Percentiles rank a stretch among this genome's conserved stretches.
phyloP scores from a whole-genome alignment of 2,888 invertebrate species.

The Hirtodrosophila trivittata region DNA sequence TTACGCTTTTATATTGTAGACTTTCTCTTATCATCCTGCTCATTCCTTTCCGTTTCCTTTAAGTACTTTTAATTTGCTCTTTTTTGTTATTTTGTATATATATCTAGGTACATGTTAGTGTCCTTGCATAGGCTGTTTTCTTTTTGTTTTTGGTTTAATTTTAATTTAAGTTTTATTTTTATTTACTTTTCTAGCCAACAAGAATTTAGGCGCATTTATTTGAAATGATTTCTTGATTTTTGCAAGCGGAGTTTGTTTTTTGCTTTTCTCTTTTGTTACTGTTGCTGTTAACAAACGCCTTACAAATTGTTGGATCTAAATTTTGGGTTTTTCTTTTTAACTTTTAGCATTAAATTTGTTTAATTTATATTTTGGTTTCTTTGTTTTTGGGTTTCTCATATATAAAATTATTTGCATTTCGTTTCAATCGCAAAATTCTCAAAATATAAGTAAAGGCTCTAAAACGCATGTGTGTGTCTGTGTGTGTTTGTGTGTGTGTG shows the following conservation, averaged over 20 bases:
- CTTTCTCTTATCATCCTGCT: slow-evolving; percentile 10
- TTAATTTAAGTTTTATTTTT: slow-evolving; percentile 35
- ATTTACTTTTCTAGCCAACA: slow-evolving; percentile 51
- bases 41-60: slow-evolving; percentile 15
- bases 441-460: slow-evolving; percentile 82
- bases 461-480: slow-evolving; percentile 67
- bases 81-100: slow-evolving; percentile 58
- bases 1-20: slow-evolving; percentile 32
- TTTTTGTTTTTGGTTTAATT: slow-evolving; percentile 2
- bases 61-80: slow-evolving; percentile 14
- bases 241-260: slow-evolving; percentile 39
- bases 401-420: slow-evolving; percentile 73
- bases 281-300: slow-evolving; percentile 68
- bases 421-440: slow-evolving; percentile 72
- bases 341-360: slow-evolving; percentile 44
- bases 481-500: slow-evolving; percentile 25
- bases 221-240: slow-evolving; percentile 41
- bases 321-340: slow-evolving; percentile 17
- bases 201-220: slow-evolving; percentile 61
- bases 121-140: slow-evolving; percentile 74
- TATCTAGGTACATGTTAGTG: slow-evolving; percentile 81
- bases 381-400: slow-evolving; percentile 40
- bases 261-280: slow-evolving; percentile 39
- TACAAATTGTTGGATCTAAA: slow-evolving; percentile 69
- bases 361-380: slow-evolving; percentile 28